Evolutionary conservation across 2,113 vertebrate species (phyloP).

Genomic region (Oryzias woworae): DNA sequence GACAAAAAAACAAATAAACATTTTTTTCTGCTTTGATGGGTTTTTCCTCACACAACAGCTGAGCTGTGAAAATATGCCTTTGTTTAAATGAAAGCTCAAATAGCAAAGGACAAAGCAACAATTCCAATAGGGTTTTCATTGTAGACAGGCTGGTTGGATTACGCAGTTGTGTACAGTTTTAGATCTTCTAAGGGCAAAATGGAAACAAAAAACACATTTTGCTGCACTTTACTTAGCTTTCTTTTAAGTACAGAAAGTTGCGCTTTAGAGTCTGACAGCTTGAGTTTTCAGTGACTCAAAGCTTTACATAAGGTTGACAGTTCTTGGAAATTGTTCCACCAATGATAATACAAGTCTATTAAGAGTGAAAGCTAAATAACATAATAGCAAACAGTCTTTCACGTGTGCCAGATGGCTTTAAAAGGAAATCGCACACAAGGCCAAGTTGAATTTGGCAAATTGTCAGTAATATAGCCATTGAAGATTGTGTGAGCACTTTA

Average conservation of each 20-base stretch:
- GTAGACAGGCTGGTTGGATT: no score
- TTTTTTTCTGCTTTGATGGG: no score
- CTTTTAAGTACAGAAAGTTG: background rate
- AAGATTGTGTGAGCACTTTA: constrained; percentile 42
- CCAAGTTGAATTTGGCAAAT: constrained; percentile 43
- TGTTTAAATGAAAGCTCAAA: no score
- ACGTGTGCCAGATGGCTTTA: constrained; percentile 17
- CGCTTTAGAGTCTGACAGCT: background rate
- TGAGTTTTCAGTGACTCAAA: constrained; percentile 6
- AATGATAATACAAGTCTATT: constrained; percentile 7
- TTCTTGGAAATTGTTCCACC: constrained; percentile 9
- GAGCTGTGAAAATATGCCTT: no score
- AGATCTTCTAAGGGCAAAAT: no score
- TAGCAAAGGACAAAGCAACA: no score
- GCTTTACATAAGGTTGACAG: constrained; percentile 18
- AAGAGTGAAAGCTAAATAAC: constrained; percentile 12
- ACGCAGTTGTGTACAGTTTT: no score
- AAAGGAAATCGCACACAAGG: constrained; percentile 14
- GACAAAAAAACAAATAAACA: no score
- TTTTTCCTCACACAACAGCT: no score
- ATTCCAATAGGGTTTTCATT: no score
- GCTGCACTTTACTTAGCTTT: no score
- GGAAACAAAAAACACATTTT: no score
- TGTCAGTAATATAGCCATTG: constrained; percentile 38
- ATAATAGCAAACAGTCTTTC: constrained; percentile 1